Conservation (phyloP, 1,140 invertebrate genomes). For the Lutraria rhynchaena region DNA sequence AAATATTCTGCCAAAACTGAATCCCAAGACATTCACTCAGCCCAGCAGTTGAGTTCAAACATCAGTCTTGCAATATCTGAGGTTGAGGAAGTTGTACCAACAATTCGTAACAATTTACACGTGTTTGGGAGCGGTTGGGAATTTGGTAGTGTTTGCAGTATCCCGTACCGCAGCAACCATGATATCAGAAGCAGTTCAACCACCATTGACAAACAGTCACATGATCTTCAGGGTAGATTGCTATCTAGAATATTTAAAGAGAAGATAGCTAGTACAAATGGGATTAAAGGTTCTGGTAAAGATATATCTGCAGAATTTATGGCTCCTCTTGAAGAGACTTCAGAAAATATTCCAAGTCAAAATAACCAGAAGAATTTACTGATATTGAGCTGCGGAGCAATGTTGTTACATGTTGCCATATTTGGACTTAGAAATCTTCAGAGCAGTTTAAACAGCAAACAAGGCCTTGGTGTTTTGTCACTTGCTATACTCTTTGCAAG, state of each 20-base stretch:
- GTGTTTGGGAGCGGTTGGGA: slow-evolving; percentile 54
- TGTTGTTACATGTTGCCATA: slow-evolving; percentile 69
- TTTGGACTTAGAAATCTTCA: slow-evolving; percentile 75
- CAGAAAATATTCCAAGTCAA: neutral
- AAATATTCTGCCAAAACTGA: neutral
- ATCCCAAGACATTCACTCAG: neutral
- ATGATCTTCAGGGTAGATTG: neutral
- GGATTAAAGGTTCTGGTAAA: neutral
- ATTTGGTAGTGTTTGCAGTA: slow-evolving; percentile 58
- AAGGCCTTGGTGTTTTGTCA: slow-evolving; percentile 69
- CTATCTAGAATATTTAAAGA: slow-evolving; percentile 33
- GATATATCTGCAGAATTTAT: neutral
- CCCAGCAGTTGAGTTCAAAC: neutral
- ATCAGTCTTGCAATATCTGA: neutral
- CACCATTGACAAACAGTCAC: neutral
- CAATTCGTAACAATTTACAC: neutral
- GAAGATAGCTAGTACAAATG: neutral
- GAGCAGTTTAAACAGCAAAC: slow-evolving; percentile 74
- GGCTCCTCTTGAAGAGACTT: neutral
- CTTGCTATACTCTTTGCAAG: slow-evolving; percentile 64
- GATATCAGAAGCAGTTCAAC: neutral
- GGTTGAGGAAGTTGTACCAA: neutral
- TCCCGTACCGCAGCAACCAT: neutral
- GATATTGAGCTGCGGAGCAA: slow-evolving; percentile 62
- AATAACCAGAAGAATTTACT: slow-evolving; percentile 66